Base-by-base conservation (phyloP, 2,797 vertebrate genomes). In the Tolypeutes matacus region DNA sequence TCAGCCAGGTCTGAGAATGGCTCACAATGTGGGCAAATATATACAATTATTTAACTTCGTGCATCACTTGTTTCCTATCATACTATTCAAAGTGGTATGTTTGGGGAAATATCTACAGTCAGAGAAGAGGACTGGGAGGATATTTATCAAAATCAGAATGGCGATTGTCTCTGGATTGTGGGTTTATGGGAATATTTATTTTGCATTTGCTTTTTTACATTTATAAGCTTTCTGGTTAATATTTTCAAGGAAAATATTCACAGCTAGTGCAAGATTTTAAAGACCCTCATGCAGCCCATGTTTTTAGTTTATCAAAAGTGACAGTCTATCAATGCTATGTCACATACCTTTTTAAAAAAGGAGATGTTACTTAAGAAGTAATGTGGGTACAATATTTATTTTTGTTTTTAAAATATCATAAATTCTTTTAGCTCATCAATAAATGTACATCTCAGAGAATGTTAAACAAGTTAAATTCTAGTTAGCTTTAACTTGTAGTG, bases 401-500 rank as follows among this genome's bases (percentile, higher is more conserved):
- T 72, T 15, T 95, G 8, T 31, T 89, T 67, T 64, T 34, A 11
- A 93, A 86, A 86, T 11, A 46, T 80, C 39, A n/a, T 70, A 92
- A 65, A 80, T 73, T 76, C 0, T 89, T 93, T 96, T 62, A 88
- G 49, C 65, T 93, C 9, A 64, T 27, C 86, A 82, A 23, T 62
- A 64, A 80, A 64, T 78, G 14, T 27, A 21, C 20, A 42, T 86
- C n/a, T 96, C 58, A 72, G 64, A 46, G 29, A 51, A 60, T 67
- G 17, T 53, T 84, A 70, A 42, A 93, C 49, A 94, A 75, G 83
- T 58, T 46, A 77, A 39, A 12, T 75, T 29, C 70, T 65, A 88
- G 86, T 84, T 67, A 29, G 12, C 23, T 46, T 96, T 97, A 70
- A n/a, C 81, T 89, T 95, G 58, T 85, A 90, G 27, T 78, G 56